phyloP scores from a whole-genome alignment of 2,797 vertebrate genomes.

The Manis javanica region DNA sequence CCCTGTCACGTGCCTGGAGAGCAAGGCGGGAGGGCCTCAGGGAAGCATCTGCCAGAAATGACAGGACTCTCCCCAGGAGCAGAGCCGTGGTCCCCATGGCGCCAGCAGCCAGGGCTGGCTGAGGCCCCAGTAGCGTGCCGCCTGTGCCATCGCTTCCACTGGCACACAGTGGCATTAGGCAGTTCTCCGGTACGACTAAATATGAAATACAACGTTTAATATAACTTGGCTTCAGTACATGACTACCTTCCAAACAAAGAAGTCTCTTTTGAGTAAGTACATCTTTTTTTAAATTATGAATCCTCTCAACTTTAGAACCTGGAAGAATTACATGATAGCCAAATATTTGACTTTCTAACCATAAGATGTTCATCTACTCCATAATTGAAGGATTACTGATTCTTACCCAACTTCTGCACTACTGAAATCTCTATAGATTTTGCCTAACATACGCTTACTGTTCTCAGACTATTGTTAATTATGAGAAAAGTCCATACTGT shows the following conservation, averaged over 20 bases:
- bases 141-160: background rate
- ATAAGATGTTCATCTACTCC: background rate
- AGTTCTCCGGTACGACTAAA: background rate
- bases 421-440: background rate
- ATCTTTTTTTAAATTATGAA: background rate
- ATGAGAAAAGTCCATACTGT: background rate
- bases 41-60: background rate
- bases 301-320: background rate
- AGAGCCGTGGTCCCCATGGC: background rate
- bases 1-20: no score
- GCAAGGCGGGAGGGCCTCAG: background rate
- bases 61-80: background rate
- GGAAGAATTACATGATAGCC: background rate
- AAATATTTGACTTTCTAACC: slow-evolving; percentile 14
- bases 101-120: background rate
- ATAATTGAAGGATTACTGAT: background rate
- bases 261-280: background rate
- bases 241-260: background rate
- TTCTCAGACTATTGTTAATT: slow-evolving; percentile 5
- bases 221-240: background rate
- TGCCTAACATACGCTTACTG: background rate
- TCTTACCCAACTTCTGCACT: background rate
- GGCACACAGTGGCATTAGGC: background rate
- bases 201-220: background rate
- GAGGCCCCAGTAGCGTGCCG: no score